Conservation (phyloP, 2,797 vertebrate genomes). For the Antennarius maculatus region DNA sequence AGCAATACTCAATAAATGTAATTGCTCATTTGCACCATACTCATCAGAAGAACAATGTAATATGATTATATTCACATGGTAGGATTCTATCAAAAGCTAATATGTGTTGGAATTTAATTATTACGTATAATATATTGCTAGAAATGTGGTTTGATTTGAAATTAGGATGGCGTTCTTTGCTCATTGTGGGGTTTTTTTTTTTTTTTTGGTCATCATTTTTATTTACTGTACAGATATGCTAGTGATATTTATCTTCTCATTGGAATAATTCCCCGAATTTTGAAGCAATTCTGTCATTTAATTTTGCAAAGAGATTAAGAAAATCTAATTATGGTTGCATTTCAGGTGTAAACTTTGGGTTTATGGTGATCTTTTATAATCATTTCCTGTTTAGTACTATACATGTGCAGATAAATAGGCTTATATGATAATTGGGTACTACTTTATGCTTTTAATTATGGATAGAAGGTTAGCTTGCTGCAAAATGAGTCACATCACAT, state of each 20-base stretch:
- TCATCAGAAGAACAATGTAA: neutral
- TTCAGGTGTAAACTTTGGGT: neutral
- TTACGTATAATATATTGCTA: neutral
- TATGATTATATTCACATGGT: neutral
- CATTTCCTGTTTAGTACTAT: neutral
- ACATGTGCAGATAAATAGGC: neutral
- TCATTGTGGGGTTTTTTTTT: neutral
- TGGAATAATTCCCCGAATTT: no score
- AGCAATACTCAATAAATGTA: no score
- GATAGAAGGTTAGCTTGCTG: conserved; percentile 9
- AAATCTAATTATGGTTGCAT: neutral
- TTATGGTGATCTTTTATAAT: neutral
- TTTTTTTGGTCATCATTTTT: no score
- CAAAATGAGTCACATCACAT: conserved; percentile 39
- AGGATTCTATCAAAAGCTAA: neutral
- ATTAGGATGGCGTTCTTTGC: no score
- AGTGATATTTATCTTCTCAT: no score
- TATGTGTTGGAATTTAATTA: neutral
- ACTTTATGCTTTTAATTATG: neutral
- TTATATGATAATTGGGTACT: neutral
- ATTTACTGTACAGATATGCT: no score
- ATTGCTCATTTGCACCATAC: neutral
- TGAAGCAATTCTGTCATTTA: neutral
- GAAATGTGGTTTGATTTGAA: neutral
- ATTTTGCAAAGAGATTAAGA: neutral